Base-by-base conservation (phyloP, 2,113 vertebrate species). In the Coptodon bakossiorum region DNA sequence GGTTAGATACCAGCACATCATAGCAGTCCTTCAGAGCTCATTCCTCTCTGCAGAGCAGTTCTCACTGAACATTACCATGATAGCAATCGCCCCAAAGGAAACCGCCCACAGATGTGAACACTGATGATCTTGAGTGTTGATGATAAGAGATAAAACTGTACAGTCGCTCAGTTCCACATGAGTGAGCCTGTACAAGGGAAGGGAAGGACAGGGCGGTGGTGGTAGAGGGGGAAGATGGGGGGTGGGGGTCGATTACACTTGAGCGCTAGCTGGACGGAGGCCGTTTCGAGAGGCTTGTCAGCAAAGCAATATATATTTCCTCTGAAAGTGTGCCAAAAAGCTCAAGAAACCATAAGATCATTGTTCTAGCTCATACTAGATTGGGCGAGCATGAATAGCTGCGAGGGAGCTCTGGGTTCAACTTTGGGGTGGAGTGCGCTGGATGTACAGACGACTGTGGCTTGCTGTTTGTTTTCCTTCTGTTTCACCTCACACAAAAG, bases 81-180 rank as follows among this genome's bases (percentile, higher is more conserved):
- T 82, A 78, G 89, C 81, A 87, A 81, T 43, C 9, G 78, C 89
- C 93, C 95, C 56, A 61, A 56, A 91, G 92, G 90, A 94, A 83
- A 87, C 83, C 68, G 88, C 92, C 92, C 92, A 92, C 89, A 93
- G 91, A 92, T 88, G 93, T 87, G 89, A 91, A 90, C 78, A 29
- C 83, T 88, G 91, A 94, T 93, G 91, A 96, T 94, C 89, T 85
- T 83, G 86, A 95, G 89, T 89, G 93, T 84, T 92, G 90, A 87
- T 93, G 93, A 94, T 95, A 53, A 80, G 61, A 94, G 93, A 94
- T 93, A 90, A 93, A 94, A 85, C 89, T 81, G 92, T 83, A 91
- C 86, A 91, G 88, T 89, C 83, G 52, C 83, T 91, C 93, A 78
- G 54, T 94, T 96, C 83, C 73, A 89, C 94, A 91, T 86, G 89